Evolutionary conservation across 2,888 invertebrate species (phyloP).

Genomic region (Hemicrepidius hirtus): DNA sequence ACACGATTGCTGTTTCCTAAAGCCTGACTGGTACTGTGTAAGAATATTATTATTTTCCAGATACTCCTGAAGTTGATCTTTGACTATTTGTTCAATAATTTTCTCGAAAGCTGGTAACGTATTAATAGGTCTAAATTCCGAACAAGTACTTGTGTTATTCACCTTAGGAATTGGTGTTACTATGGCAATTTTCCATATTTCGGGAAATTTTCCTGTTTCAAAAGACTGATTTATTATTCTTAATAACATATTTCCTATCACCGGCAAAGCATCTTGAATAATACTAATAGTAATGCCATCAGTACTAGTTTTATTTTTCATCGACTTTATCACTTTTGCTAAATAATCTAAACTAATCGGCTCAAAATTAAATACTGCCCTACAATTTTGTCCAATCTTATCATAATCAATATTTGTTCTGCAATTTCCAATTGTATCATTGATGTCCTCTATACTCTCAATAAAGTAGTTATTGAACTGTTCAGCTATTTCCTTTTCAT

Average conservation of each 20-base stretch:
- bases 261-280: background rate
- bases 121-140: conserved; percentile 28
- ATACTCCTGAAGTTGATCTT: conserved; percentile 4
- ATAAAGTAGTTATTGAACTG: too few relatives aligned
- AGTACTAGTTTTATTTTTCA: background rate
- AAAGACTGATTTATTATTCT: background rate
- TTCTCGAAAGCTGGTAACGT: background rate
- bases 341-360: background rate
- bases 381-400: too few relatives aligned
- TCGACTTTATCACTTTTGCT: background rate
- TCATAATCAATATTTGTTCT: too few relatives aligned
- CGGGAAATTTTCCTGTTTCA: background rate
- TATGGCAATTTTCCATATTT: too few relatives aligned
- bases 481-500: too few relatives aligned
- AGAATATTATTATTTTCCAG: background rate
- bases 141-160: background rate
- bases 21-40: background rate
- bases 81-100: conserved; percentile 3
- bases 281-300: background rate
- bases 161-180: conserved; percentile 6
- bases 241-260: background rate
- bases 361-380: background rate
- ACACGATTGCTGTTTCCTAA: conserved; percentile 7
- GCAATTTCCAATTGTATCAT: too few relatives aligned
- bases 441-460: too few relatives aligned